phyloP scores from a whole-genome alignment of 2,797 vertebrate genomes.

The Leptoclinus maculatus region DNA sequence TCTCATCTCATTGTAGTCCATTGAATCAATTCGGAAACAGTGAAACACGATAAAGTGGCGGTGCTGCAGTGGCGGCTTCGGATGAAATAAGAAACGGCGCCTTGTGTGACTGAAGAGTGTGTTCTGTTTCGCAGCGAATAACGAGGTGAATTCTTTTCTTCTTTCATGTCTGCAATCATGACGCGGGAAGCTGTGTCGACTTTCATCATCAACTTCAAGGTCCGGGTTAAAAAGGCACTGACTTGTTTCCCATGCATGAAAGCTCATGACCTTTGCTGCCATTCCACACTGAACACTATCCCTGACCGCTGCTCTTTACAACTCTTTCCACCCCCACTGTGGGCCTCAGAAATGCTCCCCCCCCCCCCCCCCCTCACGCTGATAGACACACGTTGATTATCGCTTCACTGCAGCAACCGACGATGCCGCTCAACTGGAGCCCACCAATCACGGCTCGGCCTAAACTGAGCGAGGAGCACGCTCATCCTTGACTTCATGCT shows the following conservation, averaged over 20 bases:
- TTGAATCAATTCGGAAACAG: slow-evolving; percentile 59
- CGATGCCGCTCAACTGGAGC: slow-evolving; percentile 25
- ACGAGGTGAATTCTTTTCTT: slow-evolving; percentile 32
- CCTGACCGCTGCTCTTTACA: slow-evolving; percentile 30
- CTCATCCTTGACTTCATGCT: slow-evolving; percentile 73
- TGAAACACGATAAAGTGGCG: slow-evolving; percentile 46
- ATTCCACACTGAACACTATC: slow-evolving; percentile 30
- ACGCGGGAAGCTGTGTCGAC: slow-evolving; percentile 1
- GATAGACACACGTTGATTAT: slow-evolving; percentile 60
- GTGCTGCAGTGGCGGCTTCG: slow-evolving; percentile 27
- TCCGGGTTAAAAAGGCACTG: slow-evolving; percentile 15
- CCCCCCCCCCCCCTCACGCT: neutral
- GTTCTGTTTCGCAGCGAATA: slow-evolving; percentile 18
- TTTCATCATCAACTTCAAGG: slow-evolving; percentile 41
- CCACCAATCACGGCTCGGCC: slow-evolving; percentile 47
- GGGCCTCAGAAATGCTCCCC: slow-evolving; percentile 21
- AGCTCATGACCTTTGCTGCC: slow-evolving; percentile 54
- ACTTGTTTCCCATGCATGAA: slow-evolving; percentile 41
- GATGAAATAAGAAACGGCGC: slow-evolving; percentile 30
- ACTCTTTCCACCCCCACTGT: slow-evolving; percentile 1
- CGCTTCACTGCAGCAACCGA: slow-evolving; percentile 44
- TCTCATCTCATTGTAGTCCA: slow-evolving; percentile 66
- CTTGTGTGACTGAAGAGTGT: slow-evolving; percentile 15
- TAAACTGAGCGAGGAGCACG: slow-evolving; percentile 33
- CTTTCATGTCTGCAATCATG: slow-evolving; percentile 18